phyloP scores from a whole-genome alignment of 1,140 invertebrate species.

The Euura lappo region DNA sequence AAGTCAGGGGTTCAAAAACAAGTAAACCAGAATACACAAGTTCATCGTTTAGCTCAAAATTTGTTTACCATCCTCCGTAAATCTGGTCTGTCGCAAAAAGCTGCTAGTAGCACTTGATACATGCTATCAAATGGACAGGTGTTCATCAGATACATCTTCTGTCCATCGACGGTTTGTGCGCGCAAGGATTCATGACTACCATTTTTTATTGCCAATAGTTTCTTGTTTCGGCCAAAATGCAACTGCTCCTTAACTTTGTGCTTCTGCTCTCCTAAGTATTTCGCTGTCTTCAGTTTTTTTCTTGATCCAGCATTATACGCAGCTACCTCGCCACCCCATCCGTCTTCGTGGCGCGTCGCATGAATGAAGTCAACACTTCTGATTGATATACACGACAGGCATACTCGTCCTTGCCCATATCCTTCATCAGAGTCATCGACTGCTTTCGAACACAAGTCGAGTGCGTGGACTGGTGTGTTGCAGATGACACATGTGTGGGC shows the following conservation, averaged over 20 bases:
- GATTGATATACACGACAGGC: slow-evolving; percentile 13
- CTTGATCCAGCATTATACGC: not conserved
- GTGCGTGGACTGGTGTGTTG: slow-evolving; percentile 22
- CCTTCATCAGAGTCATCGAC: slow-evolving; percentile 24
- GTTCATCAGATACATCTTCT: slow-evolving; percentile 13
- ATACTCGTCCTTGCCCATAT: slow-evolving; percentile 25
- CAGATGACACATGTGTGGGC: slow-evolving; percentile 26
- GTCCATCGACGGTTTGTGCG: slow-evolving; percentile 11
- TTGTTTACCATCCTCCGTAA: not conserved
- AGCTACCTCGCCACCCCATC: slow-evolving; percentile 12
- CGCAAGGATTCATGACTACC: slow-evolving; percentile 11
- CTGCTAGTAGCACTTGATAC: slow-evolving; percentile 16
- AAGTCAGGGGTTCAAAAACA: too few relatives aligned
- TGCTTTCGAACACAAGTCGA: slow-evolving; percentile 22
- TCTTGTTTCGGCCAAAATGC: not conserved
- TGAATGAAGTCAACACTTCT: not conserved
- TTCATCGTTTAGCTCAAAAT: not conserved
- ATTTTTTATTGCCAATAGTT: slow-evolving; percentile 20
- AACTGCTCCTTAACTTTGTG: slow-evolving; percentile 15
- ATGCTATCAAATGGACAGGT: slow-evolving; percentile 22
- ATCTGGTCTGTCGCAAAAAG: not conserved
- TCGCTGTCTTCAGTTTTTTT: not conserved
- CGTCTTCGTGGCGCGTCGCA: slow-evolving; percentile 17
- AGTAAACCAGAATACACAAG: too few relatives aligned
- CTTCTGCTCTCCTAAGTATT: slow-evolving; percentile 8